Conservation (phyloP, 2,888 invertebrate species). For the Epistrophe eligans region DNA sequence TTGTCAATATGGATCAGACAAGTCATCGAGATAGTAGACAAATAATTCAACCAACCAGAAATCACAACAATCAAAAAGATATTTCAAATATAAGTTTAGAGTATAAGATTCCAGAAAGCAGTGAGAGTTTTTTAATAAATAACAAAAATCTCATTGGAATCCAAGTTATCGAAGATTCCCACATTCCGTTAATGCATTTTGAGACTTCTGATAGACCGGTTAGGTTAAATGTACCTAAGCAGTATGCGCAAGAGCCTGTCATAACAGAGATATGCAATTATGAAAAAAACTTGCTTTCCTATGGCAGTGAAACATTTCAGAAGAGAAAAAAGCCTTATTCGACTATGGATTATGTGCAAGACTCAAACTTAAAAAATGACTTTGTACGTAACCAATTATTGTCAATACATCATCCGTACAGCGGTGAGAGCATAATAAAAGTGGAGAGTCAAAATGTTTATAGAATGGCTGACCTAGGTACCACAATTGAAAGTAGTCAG, state of each 20-base stretch:
- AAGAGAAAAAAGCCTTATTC: conserved; percentile 14
- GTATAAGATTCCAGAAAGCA: conserved; percentile 15
- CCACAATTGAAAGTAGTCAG: conserved; percentile 13
- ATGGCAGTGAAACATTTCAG: conserved; percentile 20
- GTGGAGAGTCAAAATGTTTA: conserved; percentile 27
- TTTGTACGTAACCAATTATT: conserved; percentile 18
- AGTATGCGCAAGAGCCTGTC: conserved; percentile 39
- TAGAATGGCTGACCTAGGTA: conserved; percentile 9
- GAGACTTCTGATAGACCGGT: conserved; percentile 34
- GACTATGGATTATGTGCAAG: neutral
- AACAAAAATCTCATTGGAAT: conserved; percentile 42
- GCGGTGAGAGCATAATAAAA: conserved; percentile 13
- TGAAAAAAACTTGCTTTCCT: conserved; percentile 15
- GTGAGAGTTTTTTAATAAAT: conserved; percentile 18
- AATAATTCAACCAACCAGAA: conserved; percentile 6
- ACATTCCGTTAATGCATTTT: conserved; percentile 38
- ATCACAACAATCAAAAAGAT: conserved; percentile 32
- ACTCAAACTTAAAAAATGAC: neutral
- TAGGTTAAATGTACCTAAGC: conserved; percentile 17
- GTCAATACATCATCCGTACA: conserved; percentile 30
- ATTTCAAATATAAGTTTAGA: conserved; percentile 26
- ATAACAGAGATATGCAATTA: conserved; percentile 34
- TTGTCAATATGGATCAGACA: conserved; percentile 48
- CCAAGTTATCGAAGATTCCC: conserved; percentile 30
- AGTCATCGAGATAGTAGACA: conserved; percentile 14